phyloP scores from a whole-genome alignment of 2,888 invertebrate species.

The Ophion costatus region DNA sequence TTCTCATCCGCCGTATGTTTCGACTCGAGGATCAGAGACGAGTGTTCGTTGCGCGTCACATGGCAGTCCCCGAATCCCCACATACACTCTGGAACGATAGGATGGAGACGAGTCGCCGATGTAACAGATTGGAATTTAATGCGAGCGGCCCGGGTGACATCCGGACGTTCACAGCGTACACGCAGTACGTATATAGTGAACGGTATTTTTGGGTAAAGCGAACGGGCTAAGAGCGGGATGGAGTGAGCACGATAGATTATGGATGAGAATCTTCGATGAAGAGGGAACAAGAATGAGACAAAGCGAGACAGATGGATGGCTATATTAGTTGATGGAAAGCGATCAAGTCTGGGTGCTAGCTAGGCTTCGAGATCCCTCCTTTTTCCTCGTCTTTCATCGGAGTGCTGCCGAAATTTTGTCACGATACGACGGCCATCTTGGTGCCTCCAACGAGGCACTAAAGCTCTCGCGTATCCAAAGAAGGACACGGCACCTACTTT shows the following conservation, averaged over 20 bases:
- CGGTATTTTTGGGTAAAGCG: slow-evolving; percentile 47
- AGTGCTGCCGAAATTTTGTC: slow-evolving; percentile 39
- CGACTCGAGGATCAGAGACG: slow-evolving; percentile 36
- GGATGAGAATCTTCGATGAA: slow-evolving; percentile 60
- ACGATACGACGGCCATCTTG: slow-evolving; percentile 53
- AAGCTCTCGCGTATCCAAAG: slow-evolving; percentile 9
- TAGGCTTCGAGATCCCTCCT: slow-evolving; percentile 40
- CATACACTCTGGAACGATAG: slow-evolving; percentile 49
- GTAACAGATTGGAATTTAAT: slow-evolving; percentile 83
- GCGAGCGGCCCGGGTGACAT: slow-evolving; percentile 75
- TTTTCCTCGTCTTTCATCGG: slow-evolving; percentile 9
- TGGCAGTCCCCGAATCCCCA: slow-evolving; percentile 58
- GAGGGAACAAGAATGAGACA: slow-evolving; percentile 40
- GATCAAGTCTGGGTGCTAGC: slow-evolving; percentile 57
- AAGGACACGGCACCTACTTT: background rate
- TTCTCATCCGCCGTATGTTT: slow-evolving; percentile 45
- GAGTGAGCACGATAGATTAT: slow-evolving; percentile 59
- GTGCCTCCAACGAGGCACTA: slow-evolving; percentile 25
- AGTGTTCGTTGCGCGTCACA: slow-evolving; percentile 57
- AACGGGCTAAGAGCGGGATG: slow-evolving; percentile 39
- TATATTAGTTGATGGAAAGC: slow-evolving; percentile 65
- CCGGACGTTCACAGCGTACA: slow-evolving; percentile 48
- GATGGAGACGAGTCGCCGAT: slow-evolving; percentile 73
- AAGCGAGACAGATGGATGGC: slow-evolving; percentile 32
- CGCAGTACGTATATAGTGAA: slow-evolving; percentile 16